Percentiles rank a stretch among this genome's conserved stretches.
These are phyloP conservation scores for Epinephelus awoara DNA, from an alignment of 2,797 vertebrate genomes.

Conservation along the genomic window DNA sequence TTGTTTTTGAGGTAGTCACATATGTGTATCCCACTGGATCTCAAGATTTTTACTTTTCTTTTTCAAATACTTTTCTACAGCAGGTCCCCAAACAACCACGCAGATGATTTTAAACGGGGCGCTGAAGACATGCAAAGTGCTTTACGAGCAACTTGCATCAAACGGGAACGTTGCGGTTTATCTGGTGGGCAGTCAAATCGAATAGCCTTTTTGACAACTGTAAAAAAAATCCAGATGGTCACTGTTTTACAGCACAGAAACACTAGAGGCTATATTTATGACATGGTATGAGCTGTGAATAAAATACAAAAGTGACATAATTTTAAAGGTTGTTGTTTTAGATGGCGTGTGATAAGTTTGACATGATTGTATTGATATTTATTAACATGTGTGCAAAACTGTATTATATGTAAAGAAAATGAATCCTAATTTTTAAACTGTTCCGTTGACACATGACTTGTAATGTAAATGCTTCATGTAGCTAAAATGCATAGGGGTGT, in stretches of 20 bases:
- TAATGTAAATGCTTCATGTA: conserved; percentile 88
- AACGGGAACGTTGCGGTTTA: conserved; percentile 47
- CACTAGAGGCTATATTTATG: conserved; percentile 74
- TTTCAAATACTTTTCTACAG: conserved; percentile 51
- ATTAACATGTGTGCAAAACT: conserved; percentile 88
- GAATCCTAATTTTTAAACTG: conserved; percentile 88
- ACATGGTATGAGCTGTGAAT: conserved; percentile 81
- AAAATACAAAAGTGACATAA: conserved; percentile 69
- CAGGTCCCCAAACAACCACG: conserved; percentile 41
- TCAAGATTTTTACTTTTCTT: conserved; percentile 29
- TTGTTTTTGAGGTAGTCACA: conserved; percentile 43
- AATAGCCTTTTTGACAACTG: conserved; percentile 65
- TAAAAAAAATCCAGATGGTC: conserved; percentile 60
- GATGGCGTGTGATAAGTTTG: conserved; percentile 82
- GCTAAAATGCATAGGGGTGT: conserved; percentile 83
- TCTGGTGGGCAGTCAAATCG: conserved; percentile 53
- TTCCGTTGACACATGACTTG: conserved; percentile 78
- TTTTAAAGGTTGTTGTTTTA: conserved; percentile 81
- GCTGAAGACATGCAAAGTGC: conserved; percentile 32
- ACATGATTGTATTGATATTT: conserved; percentile 89
- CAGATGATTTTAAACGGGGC: conserved; percentile 27
- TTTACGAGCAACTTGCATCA: conserved; percentile 49
- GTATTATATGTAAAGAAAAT: conserved; percentile 90
- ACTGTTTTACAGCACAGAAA: conserved; percentile 71
- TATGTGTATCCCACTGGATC: conserved; percentile 62